Evolutionary conservation across 1,140 invertebrate species (phyloP).

Genomic region (Babylonia areolata): DNA sequence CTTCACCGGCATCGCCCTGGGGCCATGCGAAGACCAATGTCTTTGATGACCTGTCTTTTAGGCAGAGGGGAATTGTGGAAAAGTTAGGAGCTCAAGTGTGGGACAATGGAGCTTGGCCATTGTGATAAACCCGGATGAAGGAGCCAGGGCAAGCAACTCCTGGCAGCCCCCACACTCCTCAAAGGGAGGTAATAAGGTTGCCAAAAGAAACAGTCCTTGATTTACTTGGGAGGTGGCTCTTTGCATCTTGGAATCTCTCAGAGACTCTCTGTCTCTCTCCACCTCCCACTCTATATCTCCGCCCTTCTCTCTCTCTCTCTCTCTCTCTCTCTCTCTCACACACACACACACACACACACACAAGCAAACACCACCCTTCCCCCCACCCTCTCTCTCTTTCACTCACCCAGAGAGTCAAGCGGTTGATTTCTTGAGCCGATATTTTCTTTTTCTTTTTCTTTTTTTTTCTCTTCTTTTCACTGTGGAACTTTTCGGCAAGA

Average conservation of each 20-base stretch:
- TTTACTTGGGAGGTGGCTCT: slow-evolving; percentile 19
- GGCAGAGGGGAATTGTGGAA: slow-evolving; percentile 9
- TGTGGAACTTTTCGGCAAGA: too few species aligned
- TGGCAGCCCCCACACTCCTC: not conserved
- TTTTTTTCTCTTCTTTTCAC: not conserved
- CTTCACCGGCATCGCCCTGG: not conserved
- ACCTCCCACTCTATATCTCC: too few species aligned
- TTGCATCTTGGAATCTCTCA: slow-evolving; percentile 18
- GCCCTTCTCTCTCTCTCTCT: too few species aligned
- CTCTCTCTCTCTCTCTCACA: too few species aligned
- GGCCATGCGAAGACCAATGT: not conserved
- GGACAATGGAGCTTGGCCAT: not conserved
- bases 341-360: too few species aligned
- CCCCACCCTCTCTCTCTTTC: too few species aligned
- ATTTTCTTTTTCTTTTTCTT: too few species aligned
- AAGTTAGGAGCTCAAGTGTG: slow-evolving; percentile 17
- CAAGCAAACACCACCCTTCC: too few species aligned
- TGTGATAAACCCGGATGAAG: slow-evolving; percentile 21
- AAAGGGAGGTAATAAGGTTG: slow-evolving; percentile 13
- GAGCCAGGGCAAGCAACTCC: not conserved
- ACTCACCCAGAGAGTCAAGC: not conserved
- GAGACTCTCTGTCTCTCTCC: too few species aligned
- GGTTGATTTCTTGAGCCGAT: not conserved
- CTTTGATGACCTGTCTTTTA: slow-evolving; percentile 19
- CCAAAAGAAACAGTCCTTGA: not conserved